Evolutionary conservation across 2,888 invertebrate genomes (phyloP), one percentile per base, ranked within the genome.

Genomic region (Harmothoe impar): DNA sequence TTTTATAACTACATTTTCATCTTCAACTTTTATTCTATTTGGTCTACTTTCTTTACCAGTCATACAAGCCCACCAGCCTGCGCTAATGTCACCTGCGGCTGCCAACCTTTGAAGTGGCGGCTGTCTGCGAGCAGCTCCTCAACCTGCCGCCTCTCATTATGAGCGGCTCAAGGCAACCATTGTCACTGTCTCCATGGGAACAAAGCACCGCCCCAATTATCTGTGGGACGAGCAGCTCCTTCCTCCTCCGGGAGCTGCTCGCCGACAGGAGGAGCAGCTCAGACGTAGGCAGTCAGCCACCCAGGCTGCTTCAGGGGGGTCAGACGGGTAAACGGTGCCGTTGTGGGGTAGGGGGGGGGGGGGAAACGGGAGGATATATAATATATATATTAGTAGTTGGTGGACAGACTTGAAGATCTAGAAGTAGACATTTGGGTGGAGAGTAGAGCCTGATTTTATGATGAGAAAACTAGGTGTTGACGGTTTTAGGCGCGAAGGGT

Each of bases 71-170:
- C 43, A 43, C 43, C 43, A 43, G 43, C 43, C 43, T 43, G 10
- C 43, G 43, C 81, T 81, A 81, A 81, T 81, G 81, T 81, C 81
- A 81, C 81, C 81, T 81, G 81, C 43, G 81, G 81, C 81, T 23
- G 3, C 29, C 77, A 15, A 43, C 17, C 77, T 81, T 81, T 81
- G 81, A 81, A 43, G 81, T 33, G 43, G 33, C 17, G 77, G 23
- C 81, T 0, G 81, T 17, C 35, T n/a, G 3, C 1, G 72, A 0
- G 31, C 25, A 5, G 29, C 25, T 12, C 25, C 0, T 29, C 31
- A 43, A 3, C 43, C 43, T 12, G 10, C 62, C 5, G 62, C 62
- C 62, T 43, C 43, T 62, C 62, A 15, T 62, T 62, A 62, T 77
- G 77, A 17, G 25, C 43, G 5, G 43, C 43, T 43, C 43, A 7